Evolutionary conservation across 2,888 invertebrate genomes (phyloP), one percentile per base, ranked within the genome.

Genomic region (Cerastoderma edule): DNA sequence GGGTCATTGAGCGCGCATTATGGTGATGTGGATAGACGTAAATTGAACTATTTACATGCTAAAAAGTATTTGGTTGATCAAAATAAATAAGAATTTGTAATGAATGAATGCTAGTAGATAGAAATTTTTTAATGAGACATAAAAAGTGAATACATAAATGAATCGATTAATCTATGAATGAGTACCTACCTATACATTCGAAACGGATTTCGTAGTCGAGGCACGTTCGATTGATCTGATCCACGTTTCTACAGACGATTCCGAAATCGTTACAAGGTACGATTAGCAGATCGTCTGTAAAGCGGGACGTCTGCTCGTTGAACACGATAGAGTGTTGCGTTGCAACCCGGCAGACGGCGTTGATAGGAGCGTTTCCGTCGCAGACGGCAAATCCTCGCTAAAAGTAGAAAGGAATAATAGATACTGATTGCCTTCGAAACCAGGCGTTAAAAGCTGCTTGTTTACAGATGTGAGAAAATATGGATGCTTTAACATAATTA

Each of bases 321-420:
- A 81, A 81, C 16, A 75, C 48, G 13, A 72, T 50, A 10, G 39
- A 54, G 5, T 64, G 67, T n/a, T 68, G 44, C 22, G 35, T 32
- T 5, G 68, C 53, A 22, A 69, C 54, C 10, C 82, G 70, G 50
- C 82, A 82, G 1, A 69, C 66, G 19, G 78, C 76, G 50, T 82
- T 76, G 33, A 82, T 60, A 0, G 82, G 82, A 1, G 68, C 53
- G 32, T 63, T 68, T 1, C 78, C 82, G 2, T 60, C 63, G 64
- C 82, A 82, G 4, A 82, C 57, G 33, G 73, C 71, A 39, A 63
- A 74, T 16, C 76, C 76, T 32, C 82, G 33, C 82, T 82, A 72
- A 53, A 78, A 70, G 19, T 53, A 53, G 35, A 60, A 35, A 60
- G 56, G 10, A n/a, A 50, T n/a, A 6, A 6, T 50, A 24, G 32